Base-by-base conservation (phyloP, 2,113 vertebrate genomes). In the Tretioscincus oriximinensis region DNA sequence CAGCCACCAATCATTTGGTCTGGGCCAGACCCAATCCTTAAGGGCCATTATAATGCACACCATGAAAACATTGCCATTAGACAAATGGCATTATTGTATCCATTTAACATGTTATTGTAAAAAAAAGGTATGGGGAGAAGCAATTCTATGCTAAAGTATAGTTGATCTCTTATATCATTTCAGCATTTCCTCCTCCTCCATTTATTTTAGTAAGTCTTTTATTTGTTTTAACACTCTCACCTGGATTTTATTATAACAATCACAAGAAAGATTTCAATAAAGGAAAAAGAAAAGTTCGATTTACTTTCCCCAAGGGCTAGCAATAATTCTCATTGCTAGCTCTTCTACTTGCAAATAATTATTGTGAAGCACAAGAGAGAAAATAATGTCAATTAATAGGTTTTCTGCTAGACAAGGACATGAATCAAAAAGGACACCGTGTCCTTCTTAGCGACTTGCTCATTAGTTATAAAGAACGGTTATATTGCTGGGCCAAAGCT, bases 401-500 rank as follows among this genome's bases (percentile, higher is more conserved):
- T 74, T 84, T 45, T 88, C 74, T 80, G 20, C 78, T 86, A 89
- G 73, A 73, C 45, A 10, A 49, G 60, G 67, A 69, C 1, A 80
- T 77, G 1, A 80, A 84, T 64, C 4, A 31, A 84, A 88, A 88
- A 90, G 85, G 86, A 18, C 78, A 61, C 20, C 0, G 35, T 29
- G 81, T 63, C 88, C 90, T 88, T 90, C 82, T 75, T 35, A 18
- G 77, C 65, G 68, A 8, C 61, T 63, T 11, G 29, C 4, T 65
- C 76, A 79, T 58, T 91, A 90, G 93, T 90, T 91, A 87, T 74
- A 91, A 89, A 71, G 76, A 66, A 84, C 54, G 77, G 80, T 84
- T 89, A 89, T 83, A 76, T 67, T 70, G 85, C 86, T 85, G 89
- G 81, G 73, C 82, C 21, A 70, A 80, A 85, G 86, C 67, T 74